Evolutionary conservation across 2,797 vertebrate genomes (phyloP), one percentile per base, ranked within the genome.

Genomic region (Rachycentron canadum): DNA sequence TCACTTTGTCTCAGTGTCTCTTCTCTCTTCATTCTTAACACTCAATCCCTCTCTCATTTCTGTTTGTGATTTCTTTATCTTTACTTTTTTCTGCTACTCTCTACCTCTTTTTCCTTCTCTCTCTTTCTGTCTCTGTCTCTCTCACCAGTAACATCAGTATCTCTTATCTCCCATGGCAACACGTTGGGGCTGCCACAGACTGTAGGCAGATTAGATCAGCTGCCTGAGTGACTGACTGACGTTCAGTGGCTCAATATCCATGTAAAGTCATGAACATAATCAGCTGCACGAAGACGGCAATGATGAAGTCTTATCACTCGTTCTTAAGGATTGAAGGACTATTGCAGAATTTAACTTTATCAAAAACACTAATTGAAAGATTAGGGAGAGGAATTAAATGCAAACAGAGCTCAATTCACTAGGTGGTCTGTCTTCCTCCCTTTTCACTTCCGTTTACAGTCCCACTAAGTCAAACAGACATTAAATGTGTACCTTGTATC

Each of bases 141-240:
- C 43, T 52, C 41, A 55, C 79, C 65, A 41, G 81, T 71, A 84
- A 83, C 83, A 87, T 86, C 84, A 85, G 81, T 69, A 85, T 88
- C 67, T 69, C 84, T 70, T n/a, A 89, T 90, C 89, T 90, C 82
- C 83, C 77, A 64, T 83, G 57, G 87, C 80, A 92, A 88, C 88
- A 43, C 19, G 25, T 72, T 52, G 32, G 34, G 45, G 43, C 47
- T 14, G 47, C 59, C 53, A 43, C 52, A 49, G 67, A 76, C 72
- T 2, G 1, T 41, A 53, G 74, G 78, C 61, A 75, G 63, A 89
- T 85, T 68, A 85, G 55, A 74, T 21, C 17, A 14, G 40, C 77
- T 59, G 75, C 19, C 43, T 50, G 32, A 17, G 66, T 59, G 57
- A 19, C 19, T 57, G 34, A 23, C 25, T 41, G 41, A 79, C 32